Evolutionary conservation across 2,888 invertebrate species (phyloP), one percentile per base, ranked within the genome.

Genomic region (Lepidocyrtinus sp.): DNA sequence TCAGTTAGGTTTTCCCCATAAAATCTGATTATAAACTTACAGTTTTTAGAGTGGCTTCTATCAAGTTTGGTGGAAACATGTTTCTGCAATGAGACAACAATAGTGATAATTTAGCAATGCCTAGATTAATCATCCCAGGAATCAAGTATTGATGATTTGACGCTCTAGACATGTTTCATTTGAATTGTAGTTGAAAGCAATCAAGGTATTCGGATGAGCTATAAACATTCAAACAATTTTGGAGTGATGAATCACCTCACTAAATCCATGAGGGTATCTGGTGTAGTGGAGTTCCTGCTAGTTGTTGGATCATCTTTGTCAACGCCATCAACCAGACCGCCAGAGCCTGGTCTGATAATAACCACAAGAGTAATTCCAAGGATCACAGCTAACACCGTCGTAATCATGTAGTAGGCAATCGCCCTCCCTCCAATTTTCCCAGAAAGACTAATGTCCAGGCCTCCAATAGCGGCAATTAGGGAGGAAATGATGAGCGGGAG

Each of bases 361-460:
- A 94, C 91, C 75, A 98, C 98, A 86, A 99, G 91, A 82, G 96
- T 92, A 87, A 99, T 98, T 75, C 94, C 94, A 88, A 97, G 90
- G 86, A 97, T 91, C 78, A 98, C 98, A 1, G 98, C 98, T 87
- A 94, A 93, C 59, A 98, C 89, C 1, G 98, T 98, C n/a, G 98
- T 98, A 69, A 93, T 91, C 90, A 96, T 93, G 89, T 98, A 98
- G 89, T 97, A 98, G 36, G 92, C 90, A 85, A 98, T 95, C n/a
- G 97, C 95, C 68, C 96, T 92, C 46, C 91, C 90, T 25, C 95
- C 95, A 87, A 96, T 97, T 90, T 93, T 95, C 87, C 95, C 95
- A 87, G 96, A 96, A 88, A 98, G 92, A 87, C 94, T 93, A 79
- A 97, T 91, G 90, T 98, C 98, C 88, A 98, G 90, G 0, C 95